Percentiles rank a stretch among this genome's conserved stretches.
Evolutionary conservation across 2,888 invertebrate species (phyloP).

Genomic region (Diadromus collaris): DNA sequence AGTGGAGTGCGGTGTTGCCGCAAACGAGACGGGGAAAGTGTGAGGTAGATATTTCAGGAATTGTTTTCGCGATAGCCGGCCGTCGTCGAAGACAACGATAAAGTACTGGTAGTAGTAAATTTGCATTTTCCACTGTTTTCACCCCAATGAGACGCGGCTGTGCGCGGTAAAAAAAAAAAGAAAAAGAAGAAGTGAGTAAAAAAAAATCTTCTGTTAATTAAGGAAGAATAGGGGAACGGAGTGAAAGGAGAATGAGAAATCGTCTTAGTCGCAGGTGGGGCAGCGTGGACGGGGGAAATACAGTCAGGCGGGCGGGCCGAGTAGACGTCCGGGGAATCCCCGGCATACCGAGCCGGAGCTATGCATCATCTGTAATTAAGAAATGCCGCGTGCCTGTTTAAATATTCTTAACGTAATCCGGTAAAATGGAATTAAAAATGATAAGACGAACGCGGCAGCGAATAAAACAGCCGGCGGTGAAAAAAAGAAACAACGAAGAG

Average conservation of each 20-base stretch:
- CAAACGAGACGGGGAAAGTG: conserved; percentile 23
- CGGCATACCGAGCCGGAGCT: conserved; percentile 60
- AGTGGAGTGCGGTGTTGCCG: not conserved
- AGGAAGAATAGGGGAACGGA: conserved; percentile 55
- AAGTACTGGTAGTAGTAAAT: conserved; percentile 46
- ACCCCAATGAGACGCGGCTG: conserved; percentile 46
- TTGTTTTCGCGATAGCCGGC: conserved; percentile 51
- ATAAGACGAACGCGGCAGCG: conserved; percentile 60
- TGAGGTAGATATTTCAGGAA: conserved; percentile 29
- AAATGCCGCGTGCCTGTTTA: conserved; percentile 74
- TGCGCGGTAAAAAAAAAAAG: conserved; percentile 16
- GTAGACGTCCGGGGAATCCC: conserved; percentile 51
- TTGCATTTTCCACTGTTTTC: conserved; percentile 55
- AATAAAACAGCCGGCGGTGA: conserved; percentile 6
- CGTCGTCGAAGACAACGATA: conserved; percentile 47
- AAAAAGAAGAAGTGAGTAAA: conserved; percentile 16
- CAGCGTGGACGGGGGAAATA: conserved; percentile 4
- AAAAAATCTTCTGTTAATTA: conserved; percentile 58
- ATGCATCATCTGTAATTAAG: conserved; percentile 76
- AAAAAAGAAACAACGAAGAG: too few relatives aligned
- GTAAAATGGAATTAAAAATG: conserved; percentile 75
- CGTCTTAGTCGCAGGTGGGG: conserved; percentile 47
- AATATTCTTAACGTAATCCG: conserved; percentile 74
- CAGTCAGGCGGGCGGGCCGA: conserved; percentile 27
- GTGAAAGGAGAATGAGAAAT: conserved; percentile 61